Evolutionary conservation across 2,797 vertebrate genomes (phyloP).

Genomic region (Macroramphosus scolopax): DNA sequence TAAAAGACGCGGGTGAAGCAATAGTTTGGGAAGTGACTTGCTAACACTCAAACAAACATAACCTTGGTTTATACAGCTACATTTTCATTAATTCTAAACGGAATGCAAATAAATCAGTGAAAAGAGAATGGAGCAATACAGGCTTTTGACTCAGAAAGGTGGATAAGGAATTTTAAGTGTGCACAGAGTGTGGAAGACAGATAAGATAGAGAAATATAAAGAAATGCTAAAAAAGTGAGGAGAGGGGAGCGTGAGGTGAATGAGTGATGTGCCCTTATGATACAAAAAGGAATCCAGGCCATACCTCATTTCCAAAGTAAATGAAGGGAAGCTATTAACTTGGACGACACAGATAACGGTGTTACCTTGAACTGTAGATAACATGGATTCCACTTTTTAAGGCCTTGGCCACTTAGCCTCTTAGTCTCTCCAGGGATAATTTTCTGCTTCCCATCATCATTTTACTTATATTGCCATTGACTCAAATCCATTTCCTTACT

Average conservation of each 20-base stretch:
- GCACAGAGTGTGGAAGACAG: slow-evolving; percentile 55
- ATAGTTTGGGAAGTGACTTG: slow-evolving; percentile 42
- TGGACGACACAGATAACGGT: slow-evolving; percentile 65
- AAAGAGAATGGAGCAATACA: slow-evolving; percentile 63
- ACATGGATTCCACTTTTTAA: slow-evolving; percentile 48
- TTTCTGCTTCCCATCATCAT: slow-evolving; percentile 43
- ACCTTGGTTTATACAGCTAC: slow-evolving; percentile 64
- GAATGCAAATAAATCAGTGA: slow-evolving; percentile 71
- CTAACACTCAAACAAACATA: slow-evolving; percentile 70
- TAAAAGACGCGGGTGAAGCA: slow-evolving; percentile 57
- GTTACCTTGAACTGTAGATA: slow-evolving; percentile 69
- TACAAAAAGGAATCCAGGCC: slow-evolving; percentile 51
- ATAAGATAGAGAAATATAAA: slow-evolving; percentile 62
- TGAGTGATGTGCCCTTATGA: slow-evolving; percentile 58
- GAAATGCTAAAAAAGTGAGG: slow-evolving; percentile 35
- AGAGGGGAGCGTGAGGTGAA: slow-evolving; percentile 51
- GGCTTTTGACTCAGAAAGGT: slow-evolving; percentile 46
- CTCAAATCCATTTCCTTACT: slow-evolving; percentile 28
- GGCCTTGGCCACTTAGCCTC: slow-evolving; percentile 34
- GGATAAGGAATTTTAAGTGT: slow-evolving; percentile 65
- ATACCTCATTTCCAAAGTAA: slow-evolving; percentile 56
- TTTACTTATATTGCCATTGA: slow-evolving; percentile 34
- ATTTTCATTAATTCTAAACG: slow-evolving; percentile 67
- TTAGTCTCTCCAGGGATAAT: slow-evolving; percentile 32
- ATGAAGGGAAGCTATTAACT: slow-evolving; percentile 72